Percentiles rank a stretch among this genome's conserved stretches.
Evolutionary conservation across 2,797 vertebrate species (phyloP).

Genomic region (Otolemur crassicaudatus): DNA sequence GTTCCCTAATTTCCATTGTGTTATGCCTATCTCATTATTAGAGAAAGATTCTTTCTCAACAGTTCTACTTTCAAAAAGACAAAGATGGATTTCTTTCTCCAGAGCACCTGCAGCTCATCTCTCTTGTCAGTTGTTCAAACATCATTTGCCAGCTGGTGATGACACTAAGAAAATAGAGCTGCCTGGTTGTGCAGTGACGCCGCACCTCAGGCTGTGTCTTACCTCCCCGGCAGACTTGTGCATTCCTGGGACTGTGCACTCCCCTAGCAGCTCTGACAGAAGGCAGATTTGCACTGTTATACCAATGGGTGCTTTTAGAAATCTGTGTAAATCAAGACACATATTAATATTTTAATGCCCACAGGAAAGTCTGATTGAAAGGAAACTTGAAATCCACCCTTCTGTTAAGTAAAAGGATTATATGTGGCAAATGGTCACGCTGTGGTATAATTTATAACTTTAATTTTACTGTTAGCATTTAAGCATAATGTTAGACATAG

Average conservation of each 20-base stretch:
- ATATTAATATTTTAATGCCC: neutral
- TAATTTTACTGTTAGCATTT: constrained; percentile 13
- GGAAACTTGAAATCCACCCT: neutral
- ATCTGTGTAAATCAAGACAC: neutral
- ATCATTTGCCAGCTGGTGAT: constrained; percentile 6
- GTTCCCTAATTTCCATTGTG: neutral
- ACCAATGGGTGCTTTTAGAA: neutral
- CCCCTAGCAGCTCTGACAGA: neutral
- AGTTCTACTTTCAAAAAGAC: neutral
- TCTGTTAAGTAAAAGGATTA: neutral
- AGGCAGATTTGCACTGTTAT: neutral
- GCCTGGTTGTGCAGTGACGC: neutral
- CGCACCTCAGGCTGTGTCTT: neutral
- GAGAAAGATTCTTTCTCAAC: neutral
- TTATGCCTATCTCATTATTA: neutral
- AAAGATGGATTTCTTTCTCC: neutral
- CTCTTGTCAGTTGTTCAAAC: neutral
- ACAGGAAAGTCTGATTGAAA: neutral
- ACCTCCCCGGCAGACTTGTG: neutral
- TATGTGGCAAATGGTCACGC: neutral
- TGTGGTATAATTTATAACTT: neutral
- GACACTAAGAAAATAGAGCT: neutral
- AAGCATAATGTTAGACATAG: neutral
- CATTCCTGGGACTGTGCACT: too few species aligned
- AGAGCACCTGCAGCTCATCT: neutral